These are phyloP conservation scores for Colaptes auratus DNA, from an alignment of 2,113 vertebrate genomes.

Conservation along the genomic window DNA sequence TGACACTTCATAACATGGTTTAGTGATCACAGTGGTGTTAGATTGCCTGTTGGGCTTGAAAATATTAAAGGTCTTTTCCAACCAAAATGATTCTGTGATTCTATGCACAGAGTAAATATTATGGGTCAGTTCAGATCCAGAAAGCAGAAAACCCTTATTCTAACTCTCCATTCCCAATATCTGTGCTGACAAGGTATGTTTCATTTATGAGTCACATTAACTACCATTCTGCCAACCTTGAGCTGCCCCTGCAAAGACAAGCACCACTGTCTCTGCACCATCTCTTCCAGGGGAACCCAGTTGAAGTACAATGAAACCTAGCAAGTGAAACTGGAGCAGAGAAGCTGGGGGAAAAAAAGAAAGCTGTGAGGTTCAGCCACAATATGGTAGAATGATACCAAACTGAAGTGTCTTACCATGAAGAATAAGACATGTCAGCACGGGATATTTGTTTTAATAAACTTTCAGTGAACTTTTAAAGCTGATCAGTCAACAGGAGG, in stretches of 20 bases:
- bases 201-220: background rate
- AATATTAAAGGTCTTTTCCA: too few species aligned
- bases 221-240: background rate
- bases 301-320: background rate
- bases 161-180: background rate
- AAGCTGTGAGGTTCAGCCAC: background rate
- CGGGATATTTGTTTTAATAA: background rate
- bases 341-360: background rate
- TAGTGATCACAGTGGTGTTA: too few species aligned
- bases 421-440: background rate
- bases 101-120: background rate
- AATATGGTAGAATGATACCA: background rate
- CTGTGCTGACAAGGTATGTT: background rate
- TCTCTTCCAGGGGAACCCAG: background rate
- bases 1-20: too few species aligned
- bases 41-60: too few species aligned
- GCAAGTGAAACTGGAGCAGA: background rate
- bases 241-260: background rate
- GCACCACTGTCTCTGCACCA: background rate
- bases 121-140: rapidly evolving
- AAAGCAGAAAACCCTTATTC: background rate
- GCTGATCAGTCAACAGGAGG: background rate
- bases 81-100: too few species aligned
- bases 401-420: background rate
- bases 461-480: background rate